Conservation (phyloP, 1,140 invertebrate species). For the Acromyrmex heyeri region DNA sequence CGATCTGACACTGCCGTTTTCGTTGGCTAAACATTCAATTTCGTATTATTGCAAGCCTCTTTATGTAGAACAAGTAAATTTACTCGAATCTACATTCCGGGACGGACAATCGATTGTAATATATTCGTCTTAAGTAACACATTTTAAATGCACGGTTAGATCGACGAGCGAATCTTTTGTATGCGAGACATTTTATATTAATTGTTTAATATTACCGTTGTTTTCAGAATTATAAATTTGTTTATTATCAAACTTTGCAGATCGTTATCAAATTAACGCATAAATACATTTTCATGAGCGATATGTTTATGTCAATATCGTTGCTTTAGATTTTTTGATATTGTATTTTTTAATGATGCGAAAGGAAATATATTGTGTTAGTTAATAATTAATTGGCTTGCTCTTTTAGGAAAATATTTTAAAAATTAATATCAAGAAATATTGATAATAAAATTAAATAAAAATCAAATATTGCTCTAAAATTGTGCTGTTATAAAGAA, state of each 20-base stretch:
- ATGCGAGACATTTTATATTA: not conserved
- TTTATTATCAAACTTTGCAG: not conserved
- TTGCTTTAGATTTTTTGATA: not conserved
- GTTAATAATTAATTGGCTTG: conserved; percentile 1
- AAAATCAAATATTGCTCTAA: not conserved
- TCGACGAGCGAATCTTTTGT: not conserved
- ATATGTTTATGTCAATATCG: not conserved
- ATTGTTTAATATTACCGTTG: not conserved
- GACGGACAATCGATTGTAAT: not conserved
- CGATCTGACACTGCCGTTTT: conserved; percentile 70
- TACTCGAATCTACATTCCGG: not conserved
- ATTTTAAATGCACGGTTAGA: not conserved
- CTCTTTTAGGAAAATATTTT: not conserved
- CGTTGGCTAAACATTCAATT: conserved; percentile 61
- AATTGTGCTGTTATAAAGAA: not conserved
- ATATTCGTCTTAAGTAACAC: not conserved
- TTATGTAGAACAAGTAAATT: not conserved
- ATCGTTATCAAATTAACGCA: not conserved
- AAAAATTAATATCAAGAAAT: not conserved
- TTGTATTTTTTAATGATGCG: not conserved
- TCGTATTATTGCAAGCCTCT: conserved; percentile 7
- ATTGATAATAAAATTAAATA: not conserved
- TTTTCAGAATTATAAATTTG: not conserved
- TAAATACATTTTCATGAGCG: not conserved
- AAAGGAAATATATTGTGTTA: not conserved